phyloP scores from a whole-genome alignment of 2,888 invertebrate species.

The Odontomyia ornata region DNA sequence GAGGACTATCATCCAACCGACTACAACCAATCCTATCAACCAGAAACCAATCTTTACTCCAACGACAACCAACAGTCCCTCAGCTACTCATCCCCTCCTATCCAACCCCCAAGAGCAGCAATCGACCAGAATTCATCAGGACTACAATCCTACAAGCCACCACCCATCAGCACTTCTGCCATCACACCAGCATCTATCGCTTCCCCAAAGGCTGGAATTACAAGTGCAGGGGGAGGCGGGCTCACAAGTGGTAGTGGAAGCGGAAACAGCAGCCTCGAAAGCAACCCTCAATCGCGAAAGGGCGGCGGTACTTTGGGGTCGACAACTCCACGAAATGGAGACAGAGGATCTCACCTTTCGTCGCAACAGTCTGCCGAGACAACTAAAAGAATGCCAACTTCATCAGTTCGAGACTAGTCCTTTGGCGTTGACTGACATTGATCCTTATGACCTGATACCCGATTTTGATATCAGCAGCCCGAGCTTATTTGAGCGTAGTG shows the following conservation, averaged over 20 bases:
- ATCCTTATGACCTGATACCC: constrained; percentile 56
- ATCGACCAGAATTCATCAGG: constrained; percentile 44
- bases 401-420: constrained; percentile 51
- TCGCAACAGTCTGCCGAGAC: constrained; percentile 64
- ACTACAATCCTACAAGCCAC: constrained; percentile 22
- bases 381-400: constrained; percentile 57
- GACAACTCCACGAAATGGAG: constrained; percentile 57
- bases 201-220: constrained; percentile 3
- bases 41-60: constrained; percentile 41
- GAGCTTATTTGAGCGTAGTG: constrained; percentile 60
- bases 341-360: constrained; percentile 55
- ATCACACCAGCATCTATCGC: constrained; percentile 45
- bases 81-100: constrained; percentile 43
- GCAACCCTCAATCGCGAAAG: constrained; percentile 62
- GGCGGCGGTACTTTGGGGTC: constrained; percentile 62
- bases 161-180: constrained; percentile 50
- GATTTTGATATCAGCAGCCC: constrained; percentile 64
- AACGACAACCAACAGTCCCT: constrained; percentile 51
- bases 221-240: constrained; percentile 43
- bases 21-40: constrained; percentile 48
- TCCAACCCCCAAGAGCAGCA: constrained; percentile 29
- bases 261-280: constrained; percentile 48
- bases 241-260: constrained; percentile 50
- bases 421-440: constrained; percentile 50
- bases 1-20: constrained; percentile 47